Percentiles rank a stretch among this genome's conserved stretches.
Conservation (phyloP, 2,888 invertebrate species). For the Hipparchia semele region DNA sequence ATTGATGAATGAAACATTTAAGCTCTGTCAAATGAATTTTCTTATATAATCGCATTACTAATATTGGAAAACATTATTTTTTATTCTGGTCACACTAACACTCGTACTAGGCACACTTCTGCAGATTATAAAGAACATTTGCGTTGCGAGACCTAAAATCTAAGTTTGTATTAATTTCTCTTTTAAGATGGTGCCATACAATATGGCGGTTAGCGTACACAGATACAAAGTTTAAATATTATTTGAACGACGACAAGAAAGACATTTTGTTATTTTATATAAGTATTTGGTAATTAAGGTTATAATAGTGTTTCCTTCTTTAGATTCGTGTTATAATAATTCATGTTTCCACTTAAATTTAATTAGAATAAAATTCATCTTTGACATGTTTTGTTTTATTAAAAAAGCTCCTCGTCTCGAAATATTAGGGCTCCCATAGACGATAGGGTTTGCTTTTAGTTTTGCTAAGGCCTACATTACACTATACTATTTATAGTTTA, state of each 20-base stretch:
- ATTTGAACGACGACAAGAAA: conserved; percentile 66
- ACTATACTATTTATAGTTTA: too few species aligned
- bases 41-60: background rate
- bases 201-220: conserved; percentile 19
- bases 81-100: conserved; percentile 33
- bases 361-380: conserved; percentile 82
- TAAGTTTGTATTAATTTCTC: conserved; percentile 19
- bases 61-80: conserved; percentile 10
- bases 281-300: conserved; percentile 80
- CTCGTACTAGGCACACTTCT: conserved; percentile 20
- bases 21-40: too few species aligned
- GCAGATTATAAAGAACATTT: conserved; percentile 5
- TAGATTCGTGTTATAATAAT: conserved; percentile 82
- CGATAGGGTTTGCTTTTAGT: too few species aligned
- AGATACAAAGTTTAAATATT: conserved; percentile 39
- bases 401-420: conserved; percentile 3
- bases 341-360: conserved; percentile 82
- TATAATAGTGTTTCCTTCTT: conserved; percentile 82
- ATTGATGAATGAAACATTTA: too few species aligned
- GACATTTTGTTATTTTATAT: conserved; percentile 81
- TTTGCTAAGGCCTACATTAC: too few species aligned
- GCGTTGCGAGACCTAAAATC: conserved; percentile 10
- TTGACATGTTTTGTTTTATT: conserved; percentile 68
- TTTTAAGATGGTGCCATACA: conserved; percentile 29
- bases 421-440: too few species aligned